Conservation (phyloP, 2,888 invertebrate genomes). For the Drosophila borealis region DNA sequence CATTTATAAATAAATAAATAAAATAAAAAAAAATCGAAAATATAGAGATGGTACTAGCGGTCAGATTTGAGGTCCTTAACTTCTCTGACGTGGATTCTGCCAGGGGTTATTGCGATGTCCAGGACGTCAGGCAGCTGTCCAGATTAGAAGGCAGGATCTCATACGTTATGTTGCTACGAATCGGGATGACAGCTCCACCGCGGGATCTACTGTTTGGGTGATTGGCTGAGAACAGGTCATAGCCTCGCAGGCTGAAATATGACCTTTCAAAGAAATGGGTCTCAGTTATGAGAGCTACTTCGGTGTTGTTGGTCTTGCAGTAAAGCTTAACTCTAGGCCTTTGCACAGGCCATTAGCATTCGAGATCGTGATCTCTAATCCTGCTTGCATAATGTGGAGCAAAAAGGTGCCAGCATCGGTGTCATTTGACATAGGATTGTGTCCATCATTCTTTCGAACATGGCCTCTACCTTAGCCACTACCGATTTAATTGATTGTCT, state of each 20-base stretch:
- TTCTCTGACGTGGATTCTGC: neutral
- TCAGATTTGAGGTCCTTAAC: neutral
- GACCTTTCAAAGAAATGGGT: slow-evolving; percentile 17
- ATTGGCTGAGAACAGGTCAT: neutral
- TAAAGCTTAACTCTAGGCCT: slow-evolving; percentile 12
- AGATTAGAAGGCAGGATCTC: neutral
- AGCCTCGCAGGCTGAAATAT: slow-evolving; percentile 3
- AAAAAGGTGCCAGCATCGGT: neutral
- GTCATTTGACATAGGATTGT: slow-evolving; percentile 6
- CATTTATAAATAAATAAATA: no score
- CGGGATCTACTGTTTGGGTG: neutral
- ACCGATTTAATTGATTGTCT: neutral
- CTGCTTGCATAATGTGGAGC: slow-evolving; percentile 1
- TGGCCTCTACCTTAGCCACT: neutral
- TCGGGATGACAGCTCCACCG: neutral
- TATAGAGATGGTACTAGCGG: neutral
- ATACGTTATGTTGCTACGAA: neutral
- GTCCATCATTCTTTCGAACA: slow-evolving; percentile 9
- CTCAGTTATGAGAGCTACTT: neutral
- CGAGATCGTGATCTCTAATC: neutral
- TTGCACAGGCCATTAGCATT: slow-evolving; percentile 16
- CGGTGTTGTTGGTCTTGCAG: slow-evolving; percentile 1
- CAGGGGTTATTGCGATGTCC: slow-evolving; percentile 2
- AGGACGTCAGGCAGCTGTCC: neutral
- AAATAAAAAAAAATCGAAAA: no score